phyloP scores from a whole-genome alignment of 2,113 vertebrate genomes.

The Galemys pyrenaicus region DNA sequence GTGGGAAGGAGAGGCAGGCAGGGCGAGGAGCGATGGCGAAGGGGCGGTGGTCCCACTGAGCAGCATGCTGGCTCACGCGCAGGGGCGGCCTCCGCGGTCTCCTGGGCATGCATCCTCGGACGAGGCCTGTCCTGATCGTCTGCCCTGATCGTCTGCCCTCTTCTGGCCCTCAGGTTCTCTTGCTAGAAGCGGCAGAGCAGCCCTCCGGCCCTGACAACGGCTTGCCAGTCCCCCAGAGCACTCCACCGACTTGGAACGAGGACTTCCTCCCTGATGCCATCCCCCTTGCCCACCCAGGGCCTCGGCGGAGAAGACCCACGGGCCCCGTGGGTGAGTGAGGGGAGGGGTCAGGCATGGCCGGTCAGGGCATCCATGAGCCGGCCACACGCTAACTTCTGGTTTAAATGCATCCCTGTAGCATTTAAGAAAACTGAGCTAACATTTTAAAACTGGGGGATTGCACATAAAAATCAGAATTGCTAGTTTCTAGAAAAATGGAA shows the following conservation, averaged over 20 bases:
- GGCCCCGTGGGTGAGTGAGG: conserved; percentile 80
- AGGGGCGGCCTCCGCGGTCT: background rate
- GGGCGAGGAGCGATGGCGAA: background rate
- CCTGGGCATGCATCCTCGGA: rapidly evolving
- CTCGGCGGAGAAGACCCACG: conserved; percentile 79
- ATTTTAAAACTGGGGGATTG: background rate
- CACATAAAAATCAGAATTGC: background rate
- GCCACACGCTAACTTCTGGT: too few species aligned
- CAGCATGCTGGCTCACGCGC: rapidly evolving
- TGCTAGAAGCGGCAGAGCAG: conserved; percentile 84
- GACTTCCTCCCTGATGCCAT: conserved; percentile 89
- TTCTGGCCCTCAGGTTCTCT: conserved; percentile 86
- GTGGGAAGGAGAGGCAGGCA: background rate
- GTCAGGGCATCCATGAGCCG: background rate
- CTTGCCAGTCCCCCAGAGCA: conserved; percentile 78
- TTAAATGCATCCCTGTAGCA: rapidly evolving
- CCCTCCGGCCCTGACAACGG: conserved; percentile 77
- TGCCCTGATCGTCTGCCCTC: background rate
- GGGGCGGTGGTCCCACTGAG: background rate
- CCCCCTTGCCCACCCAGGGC: conserved; percentile 84
- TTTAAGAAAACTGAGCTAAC: background rate
- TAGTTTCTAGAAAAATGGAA: background rate
- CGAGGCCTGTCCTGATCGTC: rapidly evolving
- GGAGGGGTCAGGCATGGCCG: rapidly evolving
- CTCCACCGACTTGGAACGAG: conserved; percentile 86